Percentiles rank a stretch among this genome's conserved stretches.
phyloP scores from a whole-genome alignment of 2,113 vertebrate genomes.

The Oriolus oriolus region DNA sequence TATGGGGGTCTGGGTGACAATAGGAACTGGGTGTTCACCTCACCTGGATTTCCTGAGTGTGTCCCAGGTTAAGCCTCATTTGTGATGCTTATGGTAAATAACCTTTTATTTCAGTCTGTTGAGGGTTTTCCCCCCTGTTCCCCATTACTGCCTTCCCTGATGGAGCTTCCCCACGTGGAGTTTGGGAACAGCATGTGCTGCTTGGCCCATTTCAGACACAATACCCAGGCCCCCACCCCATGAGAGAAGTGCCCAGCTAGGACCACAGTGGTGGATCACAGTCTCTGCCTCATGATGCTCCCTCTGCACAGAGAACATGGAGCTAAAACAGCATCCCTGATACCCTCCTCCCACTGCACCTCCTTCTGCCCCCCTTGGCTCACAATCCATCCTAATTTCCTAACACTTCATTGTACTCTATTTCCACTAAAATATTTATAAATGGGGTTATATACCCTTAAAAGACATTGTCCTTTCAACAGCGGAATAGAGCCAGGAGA shows the following conservation, averaged over 20 bases:
- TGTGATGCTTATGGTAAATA: not conserved
- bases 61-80: not conserved
- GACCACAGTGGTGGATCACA: too few relatives aligned
- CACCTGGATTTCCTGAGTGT: not conserved
- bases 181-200: not conserved
- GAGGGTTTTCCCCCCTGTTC: not conserved
- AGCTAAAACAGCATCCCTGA: not conserved
- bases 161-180: not conserved
- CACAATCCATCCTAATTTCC: not conserved
- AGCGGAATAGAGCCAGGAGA: not conserved
- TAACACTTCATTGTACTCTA: not conserved
- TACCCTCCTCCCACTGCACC: not conserved
- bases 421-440: not conserved
- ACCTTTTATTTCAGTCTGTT: not conserved
- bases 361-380: not conserved
- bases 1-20: not conserved
- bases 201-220: not conserved
- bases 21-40: not conserved
- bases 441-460: not conserved
- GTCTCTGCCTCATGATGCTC: not conserved
- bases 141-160: not conserved
- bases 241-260: rapidly evolving
- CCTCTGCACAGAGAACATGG: not conserved
- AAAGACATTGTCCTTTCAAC: not conserved
- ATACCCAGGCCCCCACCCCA: not conserved